Evolutionary conservation across 2,113 vertebrate species (phyloP).

Genomic region (Prunella himalayana): DNA sequence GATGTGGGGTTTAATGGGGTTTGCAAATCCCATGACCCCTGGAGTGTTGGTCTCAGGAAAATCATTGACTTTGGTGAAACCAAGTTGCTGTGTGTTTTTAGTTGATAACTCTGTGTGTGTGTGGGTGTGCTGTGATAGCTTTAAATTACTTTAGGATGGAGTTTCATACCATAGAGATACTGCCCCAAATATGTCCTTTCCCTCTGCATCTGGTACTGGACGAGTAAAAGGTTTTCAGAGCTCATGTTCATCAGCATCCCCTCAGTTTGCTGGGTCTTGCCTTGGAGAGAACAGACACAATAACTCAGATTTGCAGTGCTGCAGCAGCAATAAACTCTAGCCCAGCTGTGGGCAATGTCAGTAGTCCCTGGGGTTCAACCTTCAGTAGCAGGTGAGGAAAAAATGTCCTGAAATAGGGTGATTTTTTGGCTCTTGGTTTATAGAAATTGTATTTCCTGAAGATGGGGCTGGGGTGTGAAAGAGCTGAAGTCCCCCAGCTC

Average conservation of each 20-base stretch:
- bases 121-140: accelerated
- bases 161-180: conserved; percentile 28
- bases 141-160: background rate
- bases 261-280: background rate
- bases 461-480: background rate
- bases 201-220: conserved; percentile 22
- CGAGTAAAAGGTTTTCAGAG: conserved; percentile 22
- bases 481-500: background rate
- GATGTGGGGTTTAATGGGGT: background rate
- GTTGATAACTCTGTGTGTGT: background rate
- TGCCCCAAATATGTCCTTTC: background rate
- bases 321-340: background rate
- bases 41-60: accelerated
- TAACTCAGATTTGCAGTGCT: background rate
- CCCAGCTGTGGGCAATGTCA: no score
- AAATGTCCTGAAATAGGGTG: background rate
- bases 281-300: background rate
- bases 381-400: background rate
- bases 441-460: background rate
- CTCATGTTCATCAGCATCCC: conserved; percentile 1
- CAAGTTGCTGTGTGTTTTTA: background rate
- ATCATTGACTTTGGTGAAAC: background rate
- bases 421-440: background rate
- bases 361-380: background rate
- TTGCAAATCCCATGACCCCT: background rate